phyloP scores from a whole-genome alignment of 2,888 invertebrate species.

The Pherbina coryleti region DNA sequence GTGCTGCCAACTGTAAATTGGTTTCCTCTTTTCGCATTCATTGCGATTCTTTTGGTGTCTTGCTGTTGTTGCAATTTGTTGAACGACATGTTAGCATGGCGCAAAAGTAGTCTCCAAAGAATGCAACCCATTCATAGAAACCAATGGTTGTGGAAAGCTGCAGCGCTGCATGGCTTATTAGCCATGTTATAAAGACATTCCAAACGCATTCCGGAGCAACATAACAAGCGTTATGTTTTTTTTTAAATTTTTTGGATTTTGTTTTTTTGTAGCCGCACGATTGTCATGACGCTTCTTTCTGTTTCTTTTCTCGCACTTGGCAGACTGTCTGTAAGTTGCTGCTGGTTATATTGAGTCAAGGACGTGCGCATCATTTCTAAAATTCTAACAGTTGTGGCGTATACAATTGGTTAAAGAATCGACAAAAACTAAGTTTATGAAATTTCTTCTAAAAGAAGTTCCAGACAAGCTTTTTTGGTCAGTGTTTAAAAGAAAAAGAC shows the following conservation, averaged over 20 bases:
- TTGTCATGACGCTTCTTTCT: neutral
- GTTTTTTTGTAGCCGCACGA: neutral
- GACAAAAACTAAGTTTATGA: neutral
- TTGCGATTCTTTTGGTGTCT: neutral
- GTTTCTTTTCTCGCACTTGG: neutral
- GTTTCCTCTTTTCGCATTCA: constrained; percentile 10
- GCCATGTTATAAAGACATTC: neutral
- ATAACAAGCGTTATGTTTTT: neutral
- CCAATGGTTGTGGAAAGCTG: neutral
- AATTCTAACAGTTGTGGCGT: no score
- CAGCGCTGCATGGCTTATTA: neutral
- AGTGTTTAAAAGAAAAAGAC: no score
- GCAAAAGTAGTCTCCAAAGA: constrained; percentile 2
- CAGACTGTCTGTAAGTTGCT: neutral
- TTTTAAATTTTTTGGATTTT: no score
- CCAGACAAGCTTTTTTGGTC: no score
- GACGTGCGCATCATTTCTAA: neutral
- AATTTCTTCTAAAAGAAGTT: neutral
- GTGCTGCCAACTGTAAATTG: constrained; percentile 21
- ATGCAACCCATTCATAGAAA: neutral
- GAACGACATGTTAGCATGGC: constrained; percentile 11
- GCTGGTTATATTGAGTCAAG: neutral
- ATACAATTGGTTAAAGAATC: neutral
- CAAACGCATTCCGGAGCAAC: neutral
- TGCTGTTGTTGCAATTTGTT: constrained; percentile 14